phyloP scores from a whole-genome alignment of 2,113 vertebrate species.

The Bubo scandiacus region DNA sequence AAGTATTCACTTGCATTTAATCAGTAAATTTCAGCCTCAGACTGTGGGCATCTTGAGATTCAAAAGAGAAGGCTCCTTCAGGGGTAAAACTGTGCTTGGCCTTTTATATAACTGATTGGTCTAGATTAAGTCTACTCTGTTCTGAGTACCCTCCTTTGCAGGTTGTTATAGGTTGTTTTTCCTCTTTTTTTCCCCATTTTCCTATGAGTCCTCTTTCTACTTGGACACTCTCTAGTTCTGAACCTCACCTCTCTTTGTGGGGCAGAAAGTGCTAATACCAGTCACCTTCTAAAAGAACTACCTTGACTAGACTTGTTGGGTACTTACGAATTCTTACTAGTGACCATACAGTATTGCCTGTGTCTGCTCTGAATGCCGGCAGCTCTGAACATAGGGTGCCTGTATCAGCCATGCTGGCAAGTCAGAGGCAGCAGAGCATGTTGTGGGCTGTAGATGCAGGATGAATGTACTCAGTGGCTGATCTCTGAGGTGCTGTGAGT shows the following conservation, averaged over 20 bases:
- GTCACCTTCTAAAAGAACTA: background rate
- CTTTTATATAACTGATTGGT: background rate
- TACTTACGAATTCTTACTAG: background rate
- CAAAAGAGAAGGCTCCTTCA: background rate
- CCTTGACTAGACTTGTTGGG: background rate
- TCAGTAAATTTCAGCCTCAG: background rate
- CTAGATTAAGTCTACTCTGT: background rate
- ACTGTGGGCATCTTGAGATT: background rate
- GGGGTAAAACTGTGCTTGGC: background rate
- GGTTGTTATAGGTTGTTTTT: background rate
- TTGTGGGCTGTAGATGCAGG: background rate
- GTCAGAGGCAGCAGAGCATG: background rate
- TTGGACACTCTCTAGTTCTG: background rate
- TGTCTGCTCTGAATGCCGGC: background rate
- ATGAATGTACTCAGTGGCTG: background rate
- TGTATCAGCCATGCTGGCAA: accelerated
- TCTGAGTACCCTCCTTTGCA: background rate
- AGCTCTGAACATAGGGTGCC: accelerated
- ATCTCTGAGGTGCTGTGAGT: background rate
- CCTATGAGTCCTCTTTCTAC: background rate
- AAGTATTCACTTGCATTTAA: background rate
- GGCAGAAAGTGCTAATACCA: background rate
- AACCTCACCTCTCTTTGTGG: background rate
- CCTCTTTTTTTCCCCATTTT: background rate
- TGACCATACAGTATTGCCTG: accelerated